These are phyloP conservation scores for Trissolcus basalis DNA, from an alignment of 1,140 invertebrate species.

Conservation along the genomic window DNA sequence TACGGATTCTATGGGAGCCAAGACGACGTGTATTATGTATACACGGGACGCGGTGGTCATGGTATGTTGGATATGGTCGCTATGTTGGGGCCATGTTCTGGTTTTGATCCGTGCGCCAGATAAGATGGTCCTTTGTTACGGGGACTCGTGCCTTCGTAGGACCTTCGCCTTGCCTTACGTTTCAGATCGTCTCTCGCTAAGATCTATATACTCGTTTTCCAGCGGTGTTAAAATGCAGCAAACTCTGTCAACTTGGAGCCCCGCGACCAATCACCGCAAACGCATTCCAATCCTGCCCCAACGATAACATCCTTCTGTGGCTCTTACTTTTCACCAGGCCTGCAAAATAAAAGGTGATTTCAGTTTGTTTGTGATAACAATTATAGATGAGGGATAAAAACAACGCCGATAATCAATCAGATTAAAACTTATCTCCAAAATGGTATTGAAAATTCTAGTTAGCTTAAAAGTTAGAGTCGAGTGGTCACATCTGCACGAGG, in stretches of 20 bases:
- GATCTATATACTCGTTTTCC: conserved; percentile 55
- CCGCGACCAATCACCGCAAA: conserved; percentile 52
- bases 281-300: conserved; percentile 34
- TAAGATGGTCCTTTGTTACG: conserved; percentile 71
- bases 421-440: not conserved
- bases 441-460: not conserved
- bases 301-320: conserved; percentile 35
- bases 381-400: too few species aligned
- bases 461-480: conserved; percentile 58
- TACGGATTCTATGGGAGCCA: conserved; percentile 59
- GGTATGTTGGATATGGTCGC: conserved; percentile 73
- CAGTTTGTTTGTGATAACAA: too few species aligned
- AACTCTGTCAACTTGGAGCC: conserved; percentile 55
- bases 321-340: too few species aligned
- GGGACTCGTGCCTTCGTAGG: conserved; percentile 68
- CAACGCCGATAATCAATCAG: too few species aligned
- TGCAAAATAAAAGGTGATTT: too few species aligned
- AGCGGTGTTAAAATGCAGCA: conserved; percentile 42
- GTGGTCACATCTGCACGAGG: conserved; percentile 65
- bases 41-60: conserved; percentile 53
- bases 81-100: conserved; percentile 71
- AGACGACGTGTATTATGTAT: conserved; percentile 59
- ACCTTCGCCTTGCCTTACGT: conserved; percentile 49
- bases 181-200: conserved; percentile 39
- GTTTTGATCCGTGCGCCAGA: conserved; percentile 72